phyloP scores from a whole-genome alignment of 2,888 invertebrate genomes.

The Amblyjoppa proteus region DNA sequence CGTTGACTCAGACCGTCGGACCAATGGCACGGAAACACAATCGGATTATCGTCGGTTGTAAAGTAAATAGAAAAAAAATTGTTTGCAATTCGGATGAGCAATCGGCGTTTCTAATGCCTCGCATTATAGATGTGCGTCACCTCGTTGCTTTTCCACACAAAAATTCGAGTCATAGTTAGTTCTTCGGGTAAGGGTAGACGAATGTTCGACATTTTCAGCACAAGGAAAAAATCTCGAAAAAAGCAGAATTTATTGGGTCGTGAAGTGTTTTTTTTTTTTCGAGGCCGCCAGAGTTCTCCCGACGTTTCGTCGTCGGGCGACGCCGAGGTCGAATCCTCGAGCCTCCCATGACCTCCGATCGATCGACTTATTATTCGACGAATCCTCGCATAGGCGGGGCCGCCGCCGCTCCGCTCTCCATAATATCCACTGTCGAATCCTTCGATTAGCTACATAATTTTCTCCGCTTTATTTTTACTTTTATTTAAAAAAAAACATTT shows the following conservation, averaged over 20 bases:
- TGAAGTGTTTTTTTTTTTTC: conserved; percentile 11
- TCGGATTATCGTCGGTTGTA: background rate
- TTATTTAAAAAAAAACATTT: background rate
- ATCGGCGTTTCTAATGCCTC: background rate
- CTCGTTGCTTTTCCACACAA: background rate
- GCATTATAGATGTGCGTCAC: background rate
- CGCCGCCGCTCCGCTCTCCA: conserved; percentile 4
- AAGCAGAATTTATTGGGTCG: conserved; percentile 13
- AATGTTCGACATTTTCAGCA: background rate
- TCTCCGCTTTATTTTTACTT: background rate
- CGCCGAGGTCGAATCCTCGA: conserved; percentile 22
- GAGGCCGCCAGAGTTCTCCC: conserved; percentile 16
- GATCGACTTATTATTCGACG: conserved; percentile 65
- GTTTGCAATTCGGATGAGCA: conserved; percentile 12
- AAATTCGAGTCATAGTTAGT: background rate
- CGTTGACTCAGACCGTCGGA: conserved; percentile 5
- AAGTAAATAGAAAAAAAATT: background rate
- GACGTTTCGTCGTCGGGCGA: conserved; percentile 19
- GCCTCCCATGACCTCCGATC: conserved; percentile 61
- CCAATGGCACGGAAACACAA: background rate
- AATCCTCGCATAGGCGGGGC: conserved; percentile 59
- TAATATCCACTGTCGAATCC: conserved; percentile 28
- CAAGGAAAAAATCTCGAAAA: background rate
- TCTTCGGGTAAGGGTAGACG: background rate
- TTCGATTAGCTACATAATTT: conserved; percentile 25